Percentiles rank a stretch among this genome's conserved stretches.
phyloP scores from a whole-genome alignment of 1,140 invertebrate species.

The Drusus annulatus region DNA sequence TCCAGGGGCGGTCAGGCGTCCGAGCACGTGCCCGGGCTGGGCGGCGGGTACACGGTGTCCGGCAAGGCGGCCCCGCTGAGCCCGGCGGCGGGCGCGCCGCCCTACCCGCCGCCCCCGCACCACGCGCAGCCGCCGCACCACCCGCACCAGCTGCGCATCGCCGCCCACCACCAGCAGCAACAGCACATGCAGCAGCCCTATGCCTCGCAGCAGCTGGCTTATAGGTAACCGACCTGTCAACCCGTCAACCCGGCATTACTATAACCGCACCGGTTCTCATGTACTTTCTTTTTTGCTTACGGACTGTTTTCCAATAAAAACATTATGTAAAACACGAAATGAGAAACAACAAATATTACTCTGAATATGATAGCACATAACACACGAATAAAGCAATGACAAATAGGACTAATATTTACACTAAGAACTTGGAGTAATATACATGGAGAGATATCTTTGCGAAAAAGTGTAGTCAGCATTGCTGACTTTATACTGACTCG shows the following conservation, averaged over 20 bases:
- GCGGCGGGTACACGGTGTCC: slow-evolving; percentile 65
- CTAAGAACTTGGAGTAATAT: no score
- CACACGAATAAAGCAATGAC: no score
- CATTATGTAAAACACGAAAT: no score
- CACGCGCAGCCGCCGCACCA: slow-evolving; percentile 60
- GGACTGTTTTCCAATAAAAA: no score
- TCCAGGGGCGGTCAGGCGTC: slow-evolving; percentile 55
- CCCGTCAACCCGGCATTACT: neutral
- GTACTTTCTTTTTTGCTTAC: no score
- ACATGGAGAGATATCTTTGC: no score
- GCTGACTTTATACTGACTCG: no score
- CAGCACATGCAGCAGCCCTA: slow-evolving; percentile 67
- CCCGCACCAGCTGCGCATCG: slow-evolving; percentile 47
- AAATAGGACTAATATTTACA: no score
- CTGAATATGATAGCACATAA: no score
- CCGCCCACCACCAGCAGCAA: slow-evolving; percentile 59
- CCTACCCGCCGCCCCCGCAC: slow-evolving; percentile 62
- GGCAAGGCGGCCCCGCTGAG: slow-evolving; percentile 61
- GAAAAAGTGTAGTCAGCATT: no score
- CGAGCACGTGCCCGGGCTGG: slow-evolving; percentile 61
- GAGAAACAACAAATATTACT: no score
- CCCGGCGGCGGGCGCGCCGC: slow-evolving; percentile 55
- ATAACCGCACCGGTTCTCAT: no score
- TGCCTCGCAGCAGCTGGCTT: slow-evolving; percentile 65
- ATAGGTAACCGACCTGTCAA: slow-evolving; percentile 62